Evolutionary conservation across 2,888 invertebrate genomes (phyloP).

Genomic region (Vandiemenella viatica): DNA sequence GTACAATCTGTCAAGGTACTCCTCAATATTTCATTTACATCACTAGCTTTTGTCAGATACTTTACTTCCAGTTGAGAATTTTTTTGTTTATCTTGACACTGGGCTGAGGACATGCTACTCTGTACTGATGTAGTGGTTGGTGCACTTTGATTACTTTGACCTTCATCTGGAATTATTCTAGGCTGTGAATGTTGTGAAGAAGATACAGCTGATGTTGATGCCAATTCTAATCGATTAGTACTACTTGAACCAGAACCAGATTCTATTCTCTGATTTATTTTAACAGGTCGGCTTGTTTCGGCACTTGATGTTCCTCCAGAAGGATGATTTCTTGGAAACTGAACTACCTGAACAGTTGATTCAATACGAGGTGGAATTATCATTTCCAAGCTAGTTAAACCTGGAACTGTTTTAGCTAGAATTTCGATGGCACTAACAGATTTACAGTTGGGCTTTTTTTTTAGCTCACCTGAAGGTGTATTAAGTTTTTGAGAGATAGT

Average conservation of each 20-base stretch:
- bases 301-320: constrained; percentile 13
- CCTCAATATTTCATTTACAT: constrained; percentile 5
- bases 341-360: constrained; percentile 42
- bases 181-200: background rate
- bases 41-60: constrained; percentile 6
- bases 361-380: constrained; percentile 36
- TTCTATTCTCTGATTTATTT: background rate
- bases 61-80: constrained; percentile 5
- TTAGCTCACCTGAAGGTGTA: too few relatives aligned
- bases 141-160: background rate
- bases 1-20: constrained; percentile 1
- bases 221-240: background rate
- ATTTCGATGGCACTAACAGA: constrained; percentile 25
- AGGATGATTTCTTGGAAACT: constrained; percentile 31
- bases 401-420: constrained; percentile 36
- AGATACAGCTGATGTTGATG: background rate
- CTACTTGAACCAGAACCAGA: background rate
- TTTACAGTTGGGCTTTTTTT: too few relatives aligned
- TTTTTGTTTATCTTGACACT: background rate
- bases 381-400: constrained; percentile 41
- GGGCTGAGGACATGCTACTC: background rate
- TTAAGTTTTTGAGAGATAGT: too few relatives aligned
- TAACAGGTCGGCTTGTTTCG: background rate
- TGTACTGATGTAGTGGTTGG: background rate
- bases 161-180: background rate